Percentiles rank a stretch among this genome's conserved stretches.
These are phyloP conservation scores for Ciconia stormi DNA, from an alignment of 2,113 vertebrate genomes.

Conservation along the genomic window DNA sequence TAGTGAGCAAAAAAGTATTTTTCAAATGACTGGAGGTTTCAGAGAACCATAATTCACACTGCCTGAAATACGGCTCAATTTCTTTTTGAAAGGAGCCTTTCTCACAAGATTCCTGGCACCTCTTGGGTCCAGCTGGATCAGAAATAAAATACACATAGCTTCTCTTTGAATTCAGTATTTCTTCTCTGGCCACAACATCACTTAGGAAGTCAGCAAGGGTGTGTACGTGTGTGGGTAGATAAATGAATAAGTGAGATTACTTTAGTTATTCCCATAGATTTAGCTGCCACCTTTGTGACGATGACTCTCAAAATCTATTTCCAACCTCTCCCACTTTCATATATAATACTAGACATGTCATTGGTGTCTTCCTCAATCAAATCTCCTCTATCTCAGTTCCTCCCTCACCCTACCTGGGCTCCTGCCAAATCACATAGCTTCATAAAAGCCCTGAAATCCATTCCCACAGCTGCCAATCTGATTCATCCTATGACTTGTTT, in stretches of 20 bases:
- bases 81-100: constrained; percentile 35
- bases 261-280: constrained; percentile 21
- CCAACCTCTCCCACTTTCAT: constrained; percentile 24
- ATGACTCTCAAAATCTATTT: constrained; percentile 17
- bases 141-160: constrained; percentile 25
- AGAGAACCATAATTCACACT: background rate
- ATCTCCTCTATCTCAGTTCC: background rate
- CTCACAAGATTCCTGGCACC: constrained; percentile 40
- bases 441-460: constrained; percentile 2
- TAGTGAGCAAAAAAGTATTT: background rate
- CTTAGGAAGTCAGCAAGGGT: constrained; percentile 53
- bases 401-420: background rate
- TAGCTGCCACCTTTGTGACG: constrained; percentile 7
- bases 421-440: constrained; percentile 24
- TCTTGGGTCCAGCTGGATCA: constrained; percentile 38
- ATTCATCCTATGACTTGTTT: constrained; percentile 10
- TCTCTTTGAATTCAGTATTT: constrained; percentile 33
- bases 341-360: background rate
- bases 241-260: constrained; percentile 10
- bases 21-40: background rate
- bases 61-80: constrained; percentile 18
- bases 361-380: constrained; percentile 12
- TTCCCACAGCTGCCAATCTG: constrained; percentile 15
- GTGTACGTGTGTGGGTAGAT: background rate
- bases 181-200: background rate